Percentiles rank a stretch among this genome's conserved stretches.
phyloP scores from a whole-genome alignment of 2,888 invertebrate species.

The Phyto melanocephala region DNA sequence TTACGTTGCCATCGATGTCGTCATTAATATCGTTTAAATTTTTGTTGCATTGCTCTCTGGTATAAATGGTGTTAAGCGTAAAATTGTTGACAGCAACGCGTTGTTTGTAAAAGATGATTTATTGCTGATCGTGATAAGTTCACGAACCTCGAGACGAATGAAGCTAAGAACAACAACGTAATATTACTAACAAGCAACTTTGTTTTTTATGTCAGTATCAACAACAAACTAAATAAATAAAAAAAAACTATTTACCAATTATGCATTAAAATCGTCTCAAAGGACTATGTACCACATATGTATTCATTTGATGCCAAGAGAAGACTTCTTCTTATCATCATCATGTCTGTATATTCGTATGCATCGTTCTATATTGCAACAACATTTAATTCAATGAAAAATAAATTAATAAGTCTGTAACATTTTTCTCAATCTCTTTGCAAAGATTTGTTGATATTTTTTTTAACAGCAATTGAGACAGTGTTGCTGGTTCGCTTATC shows the following conservation, averaged over 20 bases:
- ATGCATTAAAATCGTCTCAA: conserved; percentile 58
- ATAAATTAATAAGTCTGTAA: conserved; percentile 50
- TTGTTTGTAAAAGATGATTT: conserved; percentile 70
- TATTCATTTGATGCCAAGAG: not conserved
- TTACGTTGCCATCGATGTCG: not conserved
- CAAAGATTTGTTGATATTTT: not conserved
- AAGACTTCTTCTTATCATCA: conserved; percentile 16
- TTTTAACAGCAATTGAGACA: conserved; percentile 19
- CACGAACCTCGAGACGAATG: conserved; percentile 53
- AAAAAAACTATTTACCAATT: conserved; percentile 47
- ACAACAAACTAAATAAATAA: conserved; percentile 14
- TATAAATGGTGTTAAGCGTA: conserved; percentile 64
- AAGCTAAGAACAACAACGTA: conserved; percentile 34
- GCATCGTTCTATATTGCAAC: not conserved
- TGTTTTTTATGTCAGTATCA: conserved; percentile 33
- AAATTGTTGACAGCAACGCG: conserved; percentile 68
- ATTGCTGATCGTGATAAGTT: conserved; percentile 69
- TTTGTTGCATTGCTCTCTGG: not conserved
- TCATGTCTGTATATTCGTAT: conserved; percentile 15
- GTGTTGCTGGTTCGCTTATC: conserved; percentile 45
- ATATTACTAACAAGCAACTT: conserved; percentile 57
- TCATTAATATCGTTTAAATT: conserved; percentile 13
- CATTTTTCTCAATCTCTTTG: not conserved
- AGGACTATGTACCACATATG: conserved; percentile 43
- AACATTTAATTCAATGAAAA: conserved; percentile 28